These are phyloP conservation scores for Triplophysa yarkandensis DNA, from an alignment of 2,797 vertebrate species.

Conservation along the genomic window DNA sequence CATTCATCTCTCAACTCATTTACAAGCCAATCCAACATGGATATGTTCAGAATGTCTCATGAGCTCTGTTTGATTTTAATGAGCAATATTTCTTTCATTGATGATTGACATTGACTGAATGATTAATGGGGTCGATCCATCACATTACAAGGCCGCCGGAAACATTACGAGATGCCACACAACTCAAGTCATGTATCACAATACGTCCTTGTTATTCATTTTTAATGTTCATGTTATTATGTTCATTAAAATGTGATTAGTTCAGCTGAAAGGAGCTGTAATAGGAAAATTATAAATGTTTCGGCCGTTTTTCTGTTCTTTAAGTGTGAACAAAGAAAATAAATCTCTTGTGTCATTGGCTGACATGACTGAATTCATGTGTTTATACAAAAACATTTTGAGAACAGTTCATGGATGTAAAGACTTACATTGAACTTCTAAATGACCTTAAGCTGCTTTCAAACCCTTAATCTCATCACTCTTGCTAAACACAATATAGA, in stretches of 20 bases:
- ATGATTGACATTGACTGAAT: slow-evolving; percentile 33
- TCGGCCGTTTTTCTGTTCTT: not conserved
- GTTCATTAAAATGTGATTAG: slow-evolving; percentile 16
- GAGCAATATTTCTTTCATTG: slow-evolving; percentile 10
- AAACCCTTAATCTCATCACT: not conserved
- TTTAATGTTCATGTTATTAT: slow-evolving; percentile 4
- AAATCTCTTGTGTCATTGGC: not conserved
- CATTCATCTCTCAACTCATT: not conserved
- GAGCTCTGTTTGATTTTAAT: not conserved
- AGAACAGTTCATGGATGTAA: no score
- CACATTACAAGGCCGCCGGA: not conserved
- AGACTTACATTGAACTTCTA: not conserved
- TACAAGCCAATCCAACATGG: not conserved
- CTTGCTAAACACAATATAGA: slow-evolving; percentile 18
- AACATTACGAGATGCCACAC: not conserved
- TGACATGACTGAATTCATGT: not conserved
- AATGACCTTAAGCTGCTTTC: not conserved
- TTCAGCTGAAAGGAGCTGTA: not conserved
- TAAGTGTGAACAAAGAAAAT: not conserved
- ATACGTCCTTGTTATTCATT: slow-evolving; percentile 15
- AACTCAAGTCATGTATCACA: slow-evolving; percentile 7
- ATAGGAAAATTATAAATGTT: not conserved
- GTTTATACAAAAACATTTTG: not conserved
- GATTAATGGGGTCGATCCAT: slow-evolving; percentile 31
- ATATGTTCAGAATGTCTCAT: not conserved